These are phyloP conservation scores for Aphidius ervi DNA, from an alignment of 1,140 invertebrate genomes.

Conservation along the genomic window DNA sequence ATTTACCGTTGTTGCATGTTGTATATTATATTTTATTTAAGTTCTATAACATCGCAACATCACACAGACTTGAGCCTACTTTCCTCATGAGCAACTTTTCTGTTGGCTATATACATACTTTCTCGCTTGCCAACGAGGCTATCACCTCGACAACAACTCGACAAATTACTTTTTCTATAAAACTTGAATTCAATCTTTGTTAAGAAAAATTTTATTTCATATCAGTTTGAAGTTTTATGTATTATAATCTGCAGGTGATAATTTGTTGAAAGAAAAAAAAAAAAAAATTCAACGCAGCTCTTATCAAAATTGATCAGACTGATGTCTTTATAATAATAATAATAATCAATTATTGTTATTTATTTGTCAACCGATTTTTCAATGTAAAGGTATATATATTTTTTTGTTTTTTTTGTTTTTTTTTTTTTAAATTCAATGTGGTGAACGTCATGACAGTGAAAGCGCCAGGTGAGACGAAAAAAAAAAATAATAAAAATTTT, in stretches of 20 bases:
- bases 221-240: not conserved
- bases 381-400: not conserved
- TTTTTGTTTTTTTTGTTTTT: too few species aligned
- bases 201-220: not conserved
- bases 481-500: too few species aligned
- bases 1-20: not conserved
- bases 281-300: not conserved
- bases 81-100: constrained; percentile 3
- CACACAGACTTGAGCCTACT: not conserved
- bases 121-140: too few species aligned
- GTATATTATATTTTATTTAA: not conserved
- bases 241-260: too few species aligned
- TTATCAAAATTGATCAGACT: too few species aligned
- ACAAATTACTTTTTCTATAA: not conserved
- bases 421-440: not conserved
- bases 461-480: constrained; percentile 17
- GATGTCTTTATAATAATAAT: too few species aligned
- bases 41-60: not conserved
- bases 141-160: not conserved
- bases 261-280: not conserved
- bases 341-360: not conserved
- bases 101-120: too few species aligned
- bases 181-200: not conserved
- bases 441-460: constrained; percentile 14
- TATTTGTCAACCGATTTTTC: too few species aligned